Conservation (phyloP, 2,888 invertebrate genomes). For the Tinea trinotella region DNA sequence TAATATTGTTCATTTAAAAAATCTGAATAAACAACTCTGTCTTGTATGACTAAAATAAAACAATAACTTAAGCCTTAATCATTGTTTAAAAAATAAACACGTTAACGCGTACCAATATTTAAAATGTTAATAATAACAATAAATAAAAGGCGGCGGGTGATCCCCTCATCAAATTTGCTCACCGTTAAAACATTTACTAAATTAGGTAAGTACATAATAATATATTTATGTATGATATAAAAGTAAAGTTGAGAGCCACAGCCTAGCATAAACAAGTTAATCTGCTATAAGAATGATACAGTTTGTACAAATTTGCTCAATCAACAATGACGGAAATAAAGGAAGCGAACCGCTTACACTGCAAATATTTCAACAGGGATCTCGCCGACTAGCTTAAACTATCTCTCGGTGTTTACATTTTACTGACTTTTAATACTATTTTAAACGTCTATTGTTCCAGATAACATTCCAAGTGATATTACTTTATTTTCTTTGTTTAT, state of each 20-base stretch:
- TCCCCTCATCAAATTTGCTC: not conserved
- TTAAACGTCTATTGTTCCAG: not conserved
- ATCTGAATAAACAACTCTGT: too few species aligned
- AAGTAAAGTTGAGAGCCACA: constrained; percentile 6
- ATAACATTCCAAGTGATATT: constrained; percentile 10
- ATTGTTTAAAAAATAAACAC: not conserved
- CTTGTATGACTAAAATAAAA: too few species aligned
- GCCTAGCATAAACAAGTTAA: constrained; percentile 17
- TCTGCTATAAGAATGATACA: constrained; percentile 17
- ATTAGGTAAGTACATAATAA: constrained; percentile 1
- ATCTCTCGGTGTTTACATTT: constrained; percentile 27
- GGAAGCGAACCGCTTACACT: constrained; percentile 42
- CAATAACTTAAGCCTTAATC: not conserved
- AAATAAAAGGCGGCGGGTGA: not conserved
- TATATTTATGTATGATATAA: constrained; percentile 8
- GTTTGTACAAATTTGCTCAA: constrained; percentile 65
- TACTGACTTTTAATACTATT: constrained; percentile 2
- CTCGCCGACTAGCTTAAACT: constrained; percentile 52
- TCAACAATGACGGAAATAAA: constrained; percentile 39
- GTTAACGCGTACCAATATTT: not conserved
- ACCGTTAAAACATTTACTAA: constrained; percentile 7
- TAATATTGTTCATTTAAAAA: too few species aligned
- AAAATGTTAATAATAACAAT: not conserved
- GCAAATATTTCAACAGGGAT: constrained; percentile 69
- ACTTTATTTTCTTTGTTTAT: too few species aligned